Evolutionary conservation across 2,888 invertebrate species (phyloP), one percentile per base, ranked within the genome.

Genomic region (Agonopterix arenella): DNA sequence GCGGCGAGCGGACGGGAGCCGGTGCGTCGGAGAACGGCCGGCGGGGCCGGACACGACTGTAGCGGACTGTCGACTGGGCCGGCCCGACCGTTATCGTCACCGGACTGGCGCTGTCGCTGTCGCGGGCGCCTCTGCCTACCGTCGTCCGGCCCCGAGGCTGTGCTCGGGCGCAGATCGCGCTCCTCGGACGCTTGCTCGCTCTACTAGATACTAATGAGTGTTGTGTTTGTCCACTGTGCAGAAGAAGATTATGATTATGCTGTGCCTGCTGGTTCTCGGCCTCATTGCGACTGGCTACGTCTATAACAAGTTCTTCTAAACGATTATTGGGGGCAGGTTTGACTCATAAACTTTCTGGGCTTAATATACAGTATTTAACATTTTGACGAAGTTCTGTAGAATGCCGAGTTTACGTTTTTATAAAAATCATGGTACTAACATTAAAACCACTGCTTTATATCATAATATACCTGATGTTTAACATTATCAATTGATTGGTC

Each of bases 241-340:
- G 96, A 96, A 96, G 95, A 96, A 96, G 92, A 96, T 96, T 80
- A 95, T 96, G 93, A 96, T 96, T 84, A 92, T 96, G 92, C 93
- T 96, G 89, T 96, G 96, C 90, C 91, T 96, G 80, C 92, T 94
- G 77, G 92, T 96, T 80, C 92, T 96, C 78, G 92, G 93, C 75
- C 91, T 95, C 75, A 91, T 96, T 74, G 89, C 83, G 68, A 81
- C 86, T 64, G 86, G 78, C 80, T 89, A 88, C 89, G 85, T 89
- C 79, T 89, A 89, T 85, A 84, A 73, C 82, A 88, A 80, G 70
- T 86, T 89, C 84, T 83, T 86, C 45, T 52, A 84, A 84, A 76
- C 75, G 69, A 68, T 71, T 67, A 69, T 66, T 64, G 62, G 81
- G 85, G 88, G 75, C 82, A 89, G 89, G 89, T 89, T 85, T 84